These are phyloP conservation scores for Tyto alba DNA, from an alignment of 2,113 vertebrate genomes.

Conservation along the genomic window DNA sequence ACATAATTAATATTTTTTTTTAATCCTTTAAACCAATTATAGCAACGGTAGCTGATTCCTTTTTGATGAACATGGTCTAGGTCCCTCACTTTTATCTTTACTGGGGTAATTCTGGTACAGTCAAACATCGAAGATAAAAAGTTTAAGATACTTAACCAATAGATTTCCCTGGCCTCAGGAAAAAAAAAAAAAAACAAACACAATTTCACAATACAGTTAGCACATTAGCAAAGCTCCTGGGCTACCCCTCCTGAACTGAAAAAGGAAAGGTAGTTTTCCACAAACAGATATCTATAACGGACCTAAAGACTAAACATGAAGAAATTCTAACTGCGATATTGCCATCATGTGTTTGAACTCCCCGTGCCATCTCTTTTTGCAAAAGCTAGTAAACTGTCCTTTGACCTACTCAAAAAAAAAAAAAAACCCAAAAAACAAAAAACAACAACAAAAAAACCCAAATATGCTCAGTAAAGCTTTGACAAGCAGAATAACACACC, in stretches of 20 bases:
- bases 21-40: not conserved
- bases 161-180: not conserved
- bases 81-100: not conserved
- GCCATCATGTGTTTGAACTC: not conserved
- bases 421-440: not conserved
- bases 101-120: not conserved
- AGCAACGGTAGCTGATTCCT: not conserved
- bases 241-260: not conserved
- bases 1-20: not conserved
- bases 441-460: not conserved
- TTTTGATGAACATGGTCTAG: not conserved
- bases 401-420: no score
- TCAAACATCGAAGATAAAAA: not conserved
- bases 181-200: not conserved
- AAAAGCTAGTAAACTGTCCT: not conserved
- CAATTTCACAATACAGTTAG: not conserved
- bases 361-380: not conserved
- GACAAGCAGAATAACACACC: not conserved
- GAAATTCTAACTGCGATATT: not conserved
- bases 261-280: not conserved
- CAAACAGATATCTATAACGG: not conserved
- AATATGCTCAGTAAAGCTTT: rapidly evolving
- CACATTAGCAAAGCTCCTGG: not conserved
- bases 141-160: not conserved
- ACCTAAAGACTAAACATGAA: not conserved